These are phyloP conservation scores for Carduelis carduelis DNA, from an alignment of 2,797 vertebrate genomes.

Conservation along the genomic window DNA sequence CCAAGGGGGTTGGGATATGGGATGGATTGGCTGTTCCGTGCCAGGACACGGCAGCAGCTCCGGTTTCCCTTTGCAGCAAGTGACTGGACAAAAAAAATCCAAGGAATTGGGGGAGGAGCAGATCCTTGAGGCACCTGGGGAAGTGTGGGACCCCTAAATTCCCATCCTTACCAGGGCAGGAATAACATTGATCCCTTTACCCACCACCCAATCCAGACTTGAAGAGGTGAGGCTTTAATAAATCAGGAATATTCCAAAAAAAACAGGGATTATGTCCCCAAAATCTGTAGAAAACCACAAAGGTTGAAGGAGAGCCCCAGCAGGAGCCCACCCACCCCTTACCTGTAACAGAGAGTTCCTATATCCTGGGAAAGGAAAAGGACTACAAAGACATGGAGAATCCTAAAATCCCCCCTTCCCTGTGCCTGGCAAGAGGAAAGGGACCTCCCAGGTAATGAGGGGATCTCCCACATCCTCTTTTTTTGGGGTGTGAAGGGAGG, in stretches of 20 bases:
- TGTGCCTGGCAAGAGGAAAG: rapidly evolving
- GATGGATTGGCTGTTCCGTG: background rate
- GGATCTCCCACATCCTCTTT: rapidly evolving
- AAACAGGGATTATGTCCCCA: rapidly evolving
- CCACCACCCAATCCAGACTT: background rate
- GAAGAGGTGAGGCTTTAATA: background rate
- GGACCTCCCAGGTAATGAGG: rapidly evolving
- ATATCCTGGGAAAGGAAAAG: rapidly evolving
- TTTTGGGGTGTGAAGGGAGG: background rate
- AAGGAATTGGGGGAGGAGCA: background rate
- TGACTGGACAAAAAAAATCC: background rate
- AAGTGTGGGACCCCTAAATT: background rate
- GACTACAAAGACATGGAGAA: rapidly evolving
- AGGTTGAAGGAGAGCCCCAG: background rate
- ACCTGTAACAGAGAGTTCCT: rapidly evolving
- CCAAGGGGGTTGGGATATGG: background rate
- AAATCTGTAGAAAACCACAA: rapidly evolving
- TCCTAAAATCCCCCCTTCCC: rapidly evolving
- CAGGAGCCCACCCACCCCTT: rapidly evolving
- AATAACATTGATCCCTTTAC: background rate
- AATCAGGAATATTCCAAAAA: background rate
- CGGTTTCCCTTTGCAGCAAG: background rate
- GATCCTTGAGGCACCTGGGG: background rate
- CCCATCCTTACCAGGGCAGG: no score
- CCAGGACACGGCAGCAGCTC: background rate